These are phyloP conservation scores for Clarias macrocephalus DNA, from an alignment of 2,113 vertebrate species.

Conservation along the genomic window DNA sequence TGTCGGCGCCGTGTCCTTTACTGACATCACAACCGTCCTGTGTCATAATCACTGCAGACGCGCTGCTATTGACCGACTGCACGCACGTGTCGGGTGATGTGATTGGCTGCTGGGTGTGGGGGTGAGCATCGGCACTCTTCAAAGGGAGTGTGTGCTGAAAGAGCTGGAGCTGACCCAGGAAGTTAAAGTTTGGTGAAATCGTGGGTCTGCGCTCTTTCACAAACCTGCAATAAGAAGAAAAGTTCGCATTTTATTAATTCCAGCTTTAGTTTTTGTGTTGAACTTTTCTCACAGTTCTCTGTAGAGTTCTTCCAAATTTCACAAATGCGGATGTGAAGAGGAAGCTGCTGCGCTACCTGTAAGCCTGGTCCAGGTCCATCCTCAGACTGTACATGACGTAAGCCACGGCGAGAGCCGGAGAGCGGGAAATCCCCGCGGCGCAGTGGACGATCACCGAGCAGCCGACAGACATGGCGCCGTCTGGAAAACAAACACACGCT, in stretches of 20 bases:
- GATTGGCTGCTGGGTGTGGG: conserved; percentile 25
- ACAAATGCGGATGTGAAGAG: background rate
- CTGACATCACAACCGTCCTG: background rate
- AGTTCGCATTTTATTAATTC: background rate
- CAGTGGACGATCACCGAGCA: conserved; percentile 78
- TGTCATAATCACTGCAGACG: conserved; percentile 16
- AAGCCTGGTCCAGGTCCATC: conserved; percentile 77
- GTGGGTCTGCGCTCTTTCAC: conserved; percentile 79
- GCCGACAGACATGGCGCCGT: conserved; percentile 69
- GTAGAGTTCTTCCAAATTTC: background rate
- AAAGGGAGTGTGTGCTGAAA: conserved; percentile 72
- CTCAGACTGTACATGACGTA: conserved; percentile 77
- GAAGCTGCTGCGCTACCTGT: conserved; percentile 67
- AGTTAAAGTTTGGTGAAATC: conserved; percentile 83
- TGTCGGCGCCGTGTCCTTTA: background rate
- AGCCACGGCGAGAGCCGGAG: conserved; percentile 77
- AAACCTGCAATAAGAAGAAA: conserved; percentile 64
- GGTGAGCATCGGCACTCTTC: conserved; percentile 11
- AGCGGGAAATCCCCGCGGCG: conserved; percentile 79
- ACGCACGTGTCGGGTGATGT: conserved; percentile 35
- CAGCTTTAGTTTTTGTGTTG: background rate
- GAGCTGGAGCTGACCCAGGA: conserved; percentile 78
- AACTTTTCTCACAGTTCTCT: background rate
- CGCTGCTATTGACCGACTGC: background rate
- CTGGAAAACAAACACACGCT: conserved; percentile 54